Evolutionary conservation across 2,113 vertebrate species (phyloP).

Genomic region (Dicerorhinus sumatrensis): DNA sequence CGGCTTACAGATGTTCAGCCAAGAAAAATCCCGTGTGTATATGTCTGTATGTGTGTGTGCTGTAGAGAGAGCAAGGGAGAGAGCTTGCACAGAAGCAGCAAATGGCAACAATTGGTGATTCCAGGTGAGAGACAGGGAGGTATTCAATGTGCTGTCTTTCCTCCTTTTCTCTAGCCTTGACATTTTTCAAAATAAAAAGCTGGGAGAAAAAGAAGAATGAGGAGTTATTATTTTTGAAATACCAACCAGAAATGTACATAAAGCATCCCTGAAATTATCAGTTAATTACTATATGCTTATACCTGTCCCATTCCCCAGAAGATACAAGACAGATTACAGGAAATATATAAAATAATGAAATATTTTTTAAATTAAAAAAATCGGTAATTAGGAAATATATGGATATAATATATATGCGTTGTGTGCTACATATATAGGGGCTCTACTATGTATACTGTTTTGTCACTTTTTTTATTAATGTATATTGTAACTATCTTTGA

Average conservation of each 20-base stretch:
- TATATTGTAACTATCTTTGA: background rate
- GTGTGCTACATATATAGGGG: background rate
- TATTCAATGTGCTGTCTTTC: background rate
- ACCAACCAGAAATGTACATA: background rate
- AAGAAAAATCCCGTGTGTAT: background rate
- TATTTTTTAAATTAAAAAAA: background rate
- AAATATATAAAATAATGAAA: background rate
- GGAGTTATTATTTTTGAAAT: background rate
- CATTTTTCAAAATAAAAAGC: background rate
- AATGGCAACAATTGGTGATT: background rate
- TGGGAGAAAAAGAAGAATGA: background rate
- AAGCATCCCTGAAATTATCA: background rate
- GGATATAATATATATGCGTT: too few species aligned
- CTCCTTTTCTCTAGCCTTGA: background rate
- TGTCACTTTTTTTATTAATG: background rate
- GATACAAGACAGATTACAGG: background rate
- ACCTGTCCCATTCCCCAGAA: background rate
- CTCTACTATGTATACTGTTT: background rate
- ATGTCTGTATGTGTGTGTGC: background rate
- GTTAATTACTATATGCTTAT: background rate
- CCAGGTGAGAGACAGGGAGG: background rate
- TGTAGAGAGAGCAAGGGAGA: background rate
- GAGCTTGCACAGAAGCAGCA: background rate
- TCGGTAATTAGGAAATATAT: background rate
- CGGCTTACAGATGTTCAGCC: background rate